phyloP scores from a whole-genome alignment of 2,113 vertebrate genomes.

The Todiramphus chloris region DNA sequence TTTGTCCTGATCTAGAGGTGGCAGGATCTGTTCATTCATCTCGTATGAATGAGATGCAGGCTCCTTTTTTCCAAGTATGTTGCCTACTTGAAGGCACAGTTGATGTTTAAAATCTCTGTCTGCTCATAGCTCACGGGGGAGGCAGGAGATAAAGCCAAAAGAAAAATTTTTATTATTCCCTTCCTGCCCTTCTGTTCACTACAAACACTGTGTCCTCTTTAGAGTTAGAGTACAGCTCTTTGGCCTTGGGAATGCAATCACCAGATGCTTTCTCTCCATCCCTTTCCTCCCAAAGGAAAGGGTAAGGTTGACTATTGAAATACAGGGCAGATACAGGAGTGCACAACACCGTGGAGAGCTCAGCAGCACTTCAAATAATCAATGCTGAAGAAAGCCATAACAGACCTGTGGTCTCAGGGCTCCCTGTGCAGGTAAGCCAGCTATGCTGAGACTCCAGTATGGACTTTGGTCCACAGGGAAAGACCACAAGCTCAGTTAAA shows the following conservation, averaged over 20 bases:
- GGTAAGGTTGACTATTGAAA: background rate
- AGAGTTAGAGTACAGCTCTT: background rate
- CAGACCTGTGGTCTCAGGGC: background rate
- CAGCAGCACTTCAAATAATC: background rate
- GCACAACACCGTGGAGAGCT: background rate
- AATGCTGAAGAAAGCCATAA: background rate
- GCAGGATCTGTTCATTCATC: background rate
- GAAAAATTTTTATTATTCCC: background rate
- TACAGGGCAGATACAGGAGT: background rate
- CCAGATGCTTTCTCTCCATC: background rate
- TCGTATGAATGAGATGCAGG: background rate
- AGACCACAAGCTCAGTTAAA: background rate
- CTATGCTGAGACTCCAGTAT: background rate
- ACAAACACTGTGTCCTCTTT: background rate
- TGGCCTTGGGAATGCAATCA: background rate
- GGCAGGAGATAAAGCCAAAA: background rate
- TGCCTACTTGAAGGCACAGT: background rate
- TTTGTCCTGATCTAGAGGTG: background rate
- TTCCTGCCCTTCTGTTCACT: background rate
- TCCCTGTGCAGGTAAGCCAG: background rate
- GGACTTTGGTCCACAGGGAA: background rate
- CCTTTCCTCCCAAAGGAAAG: background rate
- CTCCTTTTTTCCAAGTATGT: background rate
- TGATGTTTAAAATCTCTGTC: background rate
- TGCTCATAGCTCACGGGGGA: background rate